Conservation (phyloP, 2,888 invertebrate species). For the Sarcophaga carnaria region DNA sequence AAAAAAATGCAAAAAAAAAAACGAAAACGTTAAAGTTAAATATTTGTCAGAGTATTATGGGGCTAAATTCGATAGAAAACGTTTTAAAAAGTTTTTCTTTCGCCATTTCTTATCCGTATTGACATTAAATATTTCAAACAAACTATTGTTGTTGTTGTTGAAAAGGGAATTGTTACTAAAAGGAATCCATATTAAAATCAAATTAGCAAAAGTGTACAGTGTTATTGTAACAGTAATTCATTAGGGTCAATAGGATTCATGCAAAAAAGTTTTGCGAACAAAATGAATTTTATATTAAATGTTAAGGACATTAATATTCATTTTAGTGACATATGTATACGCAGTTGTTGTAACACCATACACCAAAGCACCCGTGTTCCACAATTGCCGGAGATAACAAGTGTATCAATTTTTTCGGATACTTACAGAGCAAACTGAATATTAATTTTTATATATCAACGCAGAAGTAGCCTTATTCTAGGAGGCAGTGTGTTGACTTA, state of each 20-base stretch:
- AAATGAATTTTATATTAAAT: too few species aligned
- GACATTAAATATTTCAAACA: conserved; percentile 47
- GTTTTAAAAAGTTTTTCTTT: conserved; percentile 18
- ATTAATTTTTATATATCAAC: too few species aligned
- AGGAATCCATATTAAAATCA: not conserved
- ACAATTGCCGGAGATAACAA: too few species aligned
- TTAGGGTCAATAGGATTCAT: conserved; percentile 25
- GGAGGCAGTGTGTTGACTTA: too few species aligned
- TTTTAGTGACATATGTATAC: too few species aligned
- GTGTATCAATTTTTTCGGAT: too few species aligned
- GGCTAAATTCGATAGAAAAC: conserved; percentile 42
- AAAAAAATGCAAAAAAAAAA: too few species aligned
- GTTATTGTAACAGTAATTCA: conserved; percentile 13
- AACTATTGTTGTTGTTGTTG: not conserved
- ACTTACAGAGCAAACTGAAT: too few species aligned
- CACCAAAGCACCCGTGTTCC: too few species aligned
- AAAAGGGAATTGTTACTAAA: not conserved
- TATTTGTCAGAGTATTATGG: conserved; percentile 55
- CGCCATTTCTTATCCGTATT: conserved; percentile 23
- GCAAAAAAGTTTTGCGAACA: not conserved
- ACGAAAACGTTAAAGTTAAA: conserved; percentile 30
- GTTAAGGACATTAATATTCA: too few species aligned
- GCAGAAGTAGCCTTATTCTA: too few species aligned
- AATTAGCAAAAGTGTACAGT: not conserved
- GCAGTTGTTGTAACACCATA: too few species aligned